These are phyloP conservation scores for Slavum lentiscoides DNA, from an alignment of 2,888 invertebrate genomes.

Conservation along the genomic window DNA sequence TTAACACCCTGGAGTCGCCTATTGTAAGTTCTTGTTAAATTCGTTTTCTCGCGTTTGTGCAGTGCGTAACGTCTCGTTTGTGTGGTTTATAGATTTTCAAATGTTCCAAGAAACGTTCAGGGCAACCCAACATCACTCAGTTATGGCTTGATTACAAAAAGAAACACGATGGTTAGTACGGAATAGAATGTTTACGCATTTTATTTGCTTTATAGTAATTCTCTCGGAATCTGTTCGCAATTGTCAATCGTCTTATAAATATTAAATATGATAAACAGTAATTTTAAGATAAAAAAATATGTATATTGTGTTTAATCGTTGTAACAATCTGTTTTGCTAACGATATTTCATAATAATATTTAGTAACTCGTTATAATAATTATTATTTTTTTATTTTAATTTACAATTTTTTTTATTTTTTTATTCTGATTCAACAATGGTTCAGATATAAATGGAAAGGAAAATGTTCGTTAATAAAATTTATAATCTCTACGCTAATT, in stretches of 20 bases:
- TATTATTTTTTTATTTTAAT: no score
- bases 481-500: no score
- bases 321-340: no score
- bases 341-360: no score
- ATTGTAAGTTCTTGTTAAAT: slow-evolving; percentile 8
- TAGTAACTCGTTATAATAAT: no score
- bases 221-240: not conserved
- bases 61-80: not conserved
- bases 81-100: slow-evolving; percentile 24
- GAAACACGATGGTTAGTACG: slow-evolving; percentile 16
- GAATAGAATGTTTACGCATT: not conserved
- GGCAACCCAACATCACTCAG: slow-evolving; percentile 10
- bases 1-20: slow-evolving; percentile 9
- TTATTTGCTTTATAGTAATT: not conserved
- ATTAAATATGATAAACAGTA: no score
- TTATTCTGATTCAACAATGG: no score
- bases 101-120: slow-evolving; percentile 21
- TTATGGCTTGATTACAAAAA: slow-evolving; percentile 28
- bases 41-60: not conserved
- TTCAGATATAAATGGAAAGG: no score
- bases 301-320: no score
- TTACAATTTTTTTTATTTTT: no score
- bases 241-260: not conserved
- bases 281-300: no score
- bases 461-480: no score